Base-by-base conservation (phyloP, 2,797 vertebrate species). In the Hippocampus kuda region DNA sequence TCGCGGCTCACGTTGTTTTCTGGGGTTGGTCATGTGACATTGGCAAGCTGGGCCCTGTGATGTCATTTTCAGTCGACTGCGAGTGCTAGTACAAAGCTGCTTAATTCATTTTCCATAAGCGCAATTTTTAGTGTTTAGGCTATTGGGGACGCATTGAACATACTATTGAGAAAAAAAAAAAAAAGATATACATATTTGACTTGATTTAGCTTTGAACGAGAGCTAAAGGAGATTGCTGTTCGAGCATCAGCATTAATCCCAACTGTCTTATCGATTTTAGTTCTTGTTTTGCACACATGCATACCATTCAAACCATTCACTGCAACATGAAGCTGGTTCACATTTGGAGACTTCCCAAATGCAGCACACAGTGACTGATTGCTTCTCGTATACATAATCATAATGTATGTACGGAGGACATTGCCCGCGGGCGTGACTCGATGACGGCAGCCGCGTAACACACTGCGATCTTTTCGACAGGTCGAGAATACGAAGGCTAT, bases 401-500 rank as follows among this genome's bases (percentile, higher is more conserved):
- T 65, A 49, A 18, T 63, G 54, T 72, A 70, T 73, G 68, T 78
- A 46, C 71, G 68, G 70, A 69, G 48, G 54, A 20, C 66, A 69
- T 72, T 49, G 11, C 71, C 73, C 77, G 78, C 80, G 66, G 7
- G 9, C 46, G 38, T 1, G 4, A 65, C 34, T 1, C 2, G 41
- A 42, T 10, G 24, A 24, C 1, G 6, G 0, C 1, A 2, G 3
- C 26, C 20, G 48, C 75, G 2, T 82, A 70, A 83, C 65, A 51
- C 34, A 11, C 27, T 72, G 76, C 48, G 24, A 54, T 75, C 78
- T 48, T 51, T 56, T 63, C 38, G 8, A 2, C 91, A 98, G 97
- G 96, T 67, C 91, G 84, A 77, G 95, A 96, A 76, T 92, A 91
- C 0, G 94, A 97, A 66, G 84, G 86, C 38, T 95, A 98, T 85